These are phyloP conservation scores for Drosophila setifemur DNA, from an alignment of 1,140 invertebrate genomes.

Conservation along the genomic window DNA sequence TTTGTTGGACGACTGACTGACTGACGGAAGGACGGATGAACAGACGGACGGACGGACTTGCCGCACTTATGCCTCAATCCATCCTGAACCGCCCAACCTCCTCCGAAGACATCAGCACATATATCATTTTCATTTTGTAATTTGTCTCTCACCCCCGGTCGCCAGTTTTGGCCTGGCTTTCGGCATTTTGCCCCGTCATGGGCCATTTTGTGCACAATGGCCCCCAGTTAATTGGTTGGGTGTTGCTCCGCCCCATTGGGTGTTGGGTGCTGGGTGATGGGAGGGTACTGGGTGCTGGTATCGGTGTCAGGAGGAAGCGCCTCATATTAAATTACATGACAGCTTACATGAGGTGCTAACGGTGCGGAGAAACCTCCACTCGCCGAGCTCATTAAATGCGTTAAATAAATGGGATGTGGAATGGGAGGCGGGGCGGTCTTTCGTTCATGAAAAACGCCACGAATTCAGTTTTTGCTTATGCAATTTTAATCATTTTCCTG, in stretches of 20 bases:
- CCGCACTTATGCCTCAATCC: conserved; percentile 41
- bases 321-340: conserved; percentile 76
- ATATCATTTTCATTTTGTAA: conserved; percentile 80
- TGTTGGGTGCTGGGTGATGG: not conserved
- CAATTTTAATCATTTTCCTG: conserved; percentile 37
- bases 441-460: conserved; percentile 55
- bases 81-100: not conserved
- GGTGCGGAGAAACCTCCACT: not conserved
- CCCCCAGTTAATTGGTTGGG: conserved; percentile 77
- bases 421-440: not conserved
- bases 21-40: conserved; percentile 32
- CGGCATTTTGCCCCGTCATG: conserved; percentile 18
- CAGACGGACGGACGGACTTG: conserved; percentile 38
- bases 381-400: conserved; percentile 57
- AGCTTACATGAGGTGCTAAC: conserved; percentile 65
- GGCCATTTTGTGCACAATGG: conserved; percentile 50
- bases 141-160: conserved; percentile 46
- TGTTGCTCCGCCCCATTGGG: conserved; percentile 26
- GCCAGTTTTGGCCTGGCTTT: conserved; percentile 16
- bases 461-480: conserved; percentile 46
- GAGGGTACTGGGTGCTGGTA: not conserved
- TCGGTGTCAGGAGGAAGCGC: conserved; percentile 6
- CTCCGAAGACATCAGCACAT: conserved; percentile 46
- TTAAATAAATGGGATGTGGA: conserved; percentile 29
- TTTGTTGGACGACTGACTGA: conserved; percentile 25